These are phyloP conservation scores for Bombus cullumanus DNA, from an alignment of 1,140 invertebrate genomes.

Conservation along the genomic window DNA sequence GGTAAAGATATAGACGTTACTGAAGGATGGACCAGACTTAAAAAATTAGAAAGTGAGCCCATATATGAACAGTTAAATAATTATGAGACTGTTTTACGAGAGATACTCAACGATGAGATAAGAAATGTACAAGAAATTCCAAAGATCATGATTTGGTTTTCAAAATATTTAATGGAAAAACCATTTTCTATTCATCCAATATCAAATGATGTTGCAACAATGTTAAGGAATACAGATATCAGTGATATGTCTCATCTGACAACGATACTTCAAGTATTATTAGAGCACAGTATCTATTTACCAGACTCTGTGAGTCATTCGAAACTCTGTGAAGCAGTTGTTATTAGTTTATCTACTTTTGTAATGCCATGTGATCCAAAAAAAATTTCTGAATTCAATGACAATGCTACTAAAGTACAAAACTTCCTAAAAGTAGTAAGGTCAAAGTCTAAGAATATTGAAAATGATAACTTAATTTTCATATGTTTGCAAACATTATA, in stretches of 20 bases:
- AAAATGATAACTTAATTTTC: conserved; percentile 61
- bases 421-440: conserved; percentile 63
- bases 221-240: conserved; percentile 56
- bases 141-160: conserved; percentile 69
- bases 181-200: conserved; percentile 48
- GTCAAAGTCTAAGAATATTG: conserved; percentile 44
- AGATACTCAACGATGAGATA: conserved; percentile 50
- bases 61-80: conserved; percentile 25
- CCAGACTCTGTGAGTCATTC: conserved; percentile 46
- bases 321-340: conserved; percentile 70
- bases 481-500: conserved; percentile 75
- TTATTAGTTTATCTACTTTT: conserved; percentile 66
- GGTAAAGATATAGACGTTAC: conserved; percentile 57
- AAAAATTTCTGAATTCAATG: conserved; percentile 59
- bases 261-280: conserved; percentile 62
- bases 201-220: conserved; percentile 63
- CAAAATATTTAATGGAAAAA: conserved; percentile 60
- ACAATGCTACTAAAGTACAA: conserved; percentile 62
- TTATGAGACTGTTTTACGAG: conserved; percentile 38
- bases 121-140: conserved; percentile 68
- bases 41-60: conserved; percentile 56
- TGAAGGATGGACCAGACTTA: conserved; percentile 67
- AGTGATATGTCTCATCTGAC: conserved; percentile 66
- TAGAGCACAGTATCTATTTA: conserved; percentile 60
- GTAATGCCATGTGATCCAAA: conserved; percentile 50